Base-by-base conservation (phyloP, 2,888 invertebrate species). In the Lampropteryx suffumata region DNA sequence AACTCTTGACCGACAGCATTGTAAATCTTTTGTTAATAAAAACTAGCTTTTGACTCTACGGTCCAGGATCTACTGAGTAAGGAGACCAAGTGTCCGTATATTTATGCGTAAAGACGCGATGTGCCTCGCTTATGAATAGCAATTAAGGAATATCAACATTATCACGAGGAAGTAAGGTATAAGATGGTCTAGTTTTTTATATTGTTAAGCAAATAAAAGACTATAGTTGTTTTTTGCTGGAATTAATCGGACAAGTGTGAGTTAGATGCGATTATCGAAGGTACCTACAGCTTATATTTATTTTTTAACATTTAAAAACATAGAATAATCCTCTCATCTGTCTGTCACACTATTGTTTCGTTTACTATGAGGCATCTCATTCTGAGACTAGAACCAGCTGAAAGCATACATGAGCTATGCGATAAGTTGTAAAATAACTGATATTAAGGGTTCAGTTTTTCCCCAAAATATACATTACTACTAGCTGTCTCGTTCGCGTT, bases 61-160 rank as follows among this genome's bases (percentile, higher is more conserved):
- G 80, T 71, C 71, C 67, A 60, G 65, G 71, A 73, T 69, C 65
- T 65, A 84, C 84, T 84, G 84, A 70, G 71, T 45, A 26, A 59
- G 52, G 49, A 54, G 47, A 55, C 64, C 57, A 61, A 57, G 52
- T 53, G 66, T 55, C 47, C 68, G 67, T 65, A 53, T 81, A 83
- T 84, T 78, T 84, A 84, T 79, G 74, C 69, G 52, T 54, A 61
- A 60, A 61, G 33, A 62, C 56, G 61, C 61, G 55, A n/a, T 8
- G 13, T 17, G 9, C 29, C 13, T 17, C 10, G 12, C 32, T 24
- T 10, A 8, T 5, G 2, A 14, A 26, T 17, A 12, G 2, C 9
- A 7, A 9, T 27, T 32, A 11, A 13, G 47, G 13, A 52, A 43
- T 27, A 35, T 27, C 10, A 39, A 39, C 46, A 27, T 35, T 55